phyloP scores from a whole-genome alignment of 2,797 vertebrate genomes.

The Meriones psammophilus region DNA sequence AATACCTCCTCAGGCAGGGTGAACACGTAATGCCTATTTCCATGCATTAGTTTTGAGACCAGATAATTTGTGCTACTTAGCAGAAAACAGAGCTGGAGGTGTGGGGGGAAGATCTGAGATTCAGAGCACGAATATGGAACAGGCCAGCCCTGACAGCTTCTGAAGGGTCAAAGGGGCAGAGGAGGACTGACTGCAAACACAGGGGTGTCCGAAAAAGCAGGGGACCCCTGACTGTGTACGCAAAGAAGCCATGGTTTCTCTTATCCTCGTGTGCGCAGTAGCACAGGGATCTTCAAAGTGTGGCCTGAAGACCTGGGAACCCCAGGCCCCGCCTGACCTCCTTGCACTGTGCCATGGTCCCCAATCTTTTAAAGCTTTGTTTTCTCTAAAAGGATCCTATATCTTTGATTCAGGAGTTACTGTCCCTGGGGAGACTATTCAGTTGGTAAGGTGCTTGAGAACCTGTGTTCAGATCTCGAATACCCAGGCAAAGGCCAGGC shows the following conservation, averaged over 20 bases:
- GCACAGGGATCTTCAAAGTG: not conserved
- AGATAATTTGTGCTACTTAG: slow-evolving; percentile 48
- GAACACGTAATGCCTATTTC: not conserved
- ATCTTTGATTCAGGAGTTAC: not conserved
- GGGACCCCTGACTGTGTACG: not conserved
- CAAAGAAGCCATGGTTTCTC: not conserved
- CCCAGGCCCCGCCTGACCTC: fast-evolving
- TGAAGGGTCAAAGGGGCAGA: not conserved
- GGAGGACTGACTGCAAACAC: not conserved
- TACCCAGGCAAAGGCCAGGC: not conserved
- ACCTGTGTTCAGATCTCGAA: not conserved
- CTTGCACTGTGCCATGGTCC: no score
- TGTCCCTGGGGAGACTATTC: not conserved
- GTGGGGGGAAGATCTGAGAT: not conserved
- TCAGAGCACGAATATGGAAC: not conserved
- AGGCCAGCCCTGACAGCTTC: not conserved
- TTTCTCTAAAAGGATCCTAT: not conserved
- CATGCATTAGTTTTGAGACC: slow-evolving; percentile 42
- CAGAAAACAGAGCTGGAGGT: slow-evolving; percentile 56
- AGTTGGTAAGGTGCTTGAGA: not conserved
- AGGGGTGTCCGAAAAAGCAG: not conserved
- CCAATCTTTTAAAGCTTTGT: not conserved
- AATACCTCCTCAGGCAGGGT: slow-evolving; percentile 47
- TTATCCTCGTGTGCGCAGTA: not conserved
- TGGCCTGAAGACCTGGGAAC: not conserved